phyloP scores from a whole-genome alignment of 2,113 vertebrate species.

The Canis aureus region DNA sequence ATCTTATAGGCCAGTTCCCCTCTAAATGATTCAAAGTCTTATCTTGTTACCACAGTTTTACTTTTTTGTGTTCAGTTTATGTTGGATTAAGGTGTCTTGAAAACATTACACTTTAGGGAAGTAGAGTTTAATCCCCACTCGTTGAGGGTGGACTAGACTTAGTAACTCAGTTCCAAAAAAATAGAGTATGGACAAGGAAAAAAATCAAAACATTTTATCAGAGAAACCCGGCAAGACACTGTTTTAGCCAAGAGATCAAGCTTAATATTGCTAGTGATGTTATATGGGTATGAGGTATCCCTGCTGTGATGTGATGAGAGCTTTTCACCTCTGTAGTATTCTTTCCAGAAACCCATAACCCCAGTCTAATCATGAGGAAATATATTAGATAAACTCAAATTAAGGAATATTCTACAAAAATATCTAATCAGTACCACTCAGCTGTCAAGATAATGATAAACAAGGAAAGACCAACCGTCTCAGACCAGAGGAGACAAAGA shows the following conservation, averaged over 20 bases:
- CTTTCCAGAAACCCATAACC: background rate
- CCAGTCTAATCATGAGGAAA: background rate
- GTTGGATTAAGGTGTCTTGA: background rate
- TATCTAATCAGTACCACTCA: background rate
- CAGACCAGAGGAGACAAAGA: background rate
- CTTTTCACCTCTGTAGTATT: background rate
- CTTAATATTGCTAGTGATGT: background rate
- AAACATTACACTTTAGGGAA: background rate
- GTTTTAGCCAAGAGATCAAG: background rate
- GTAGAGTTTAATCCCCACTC: background rate
- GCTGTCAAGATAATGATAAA: background rate
- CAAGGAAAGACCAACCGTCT: background rate
- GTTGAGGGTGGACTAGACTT: background rate
- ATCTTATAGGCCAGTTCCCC: background rate
- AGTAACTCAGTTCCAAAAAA: background rate
- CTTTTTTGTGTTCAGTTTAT: background rate
- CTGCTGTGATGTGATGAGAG: background rate
- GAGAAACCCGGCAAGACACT: background rate
- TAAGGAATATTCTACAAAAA: constrained; percentile 20
- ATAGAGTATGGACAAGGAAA: background rate
- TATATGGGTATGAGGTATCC: background rate
- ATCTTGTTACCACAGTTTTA: background rate
- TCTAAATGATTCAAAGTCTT: background rate
- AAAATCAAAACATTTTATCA: background rate
- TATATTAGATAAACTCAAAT: constrained; percentile 7